phyloP scores from a whole-genome alignment of 2,797 vertebrate species.

The Phaenicophaeus curvirostris region DNA sequence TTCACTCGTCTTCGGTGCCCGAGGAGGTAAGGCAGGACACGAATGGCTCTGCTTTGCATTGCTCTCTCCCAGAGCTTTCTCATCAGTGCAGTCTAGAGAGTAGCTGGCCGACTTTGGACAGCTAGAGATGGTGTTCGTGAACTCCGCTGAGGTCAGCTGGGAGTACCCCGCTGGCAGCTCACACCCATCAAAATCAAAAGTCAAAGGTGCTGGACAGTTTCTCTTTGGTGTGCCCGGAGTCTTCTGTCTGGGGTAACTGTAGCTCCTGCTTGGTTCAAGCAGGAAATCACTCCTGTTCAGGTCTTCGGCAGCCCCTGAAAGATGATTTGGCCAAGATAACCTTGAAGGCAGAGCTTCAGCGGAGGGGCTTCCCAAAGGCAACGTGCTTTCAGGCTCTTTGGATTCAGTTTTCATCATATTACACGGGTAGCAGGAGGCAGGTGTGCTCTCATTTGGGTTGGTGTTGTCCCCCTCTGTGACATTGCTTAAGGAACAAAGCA shows the following conservation, averaged over 20 bases:
- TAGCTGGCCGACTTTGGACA: conserved; percentile 93
- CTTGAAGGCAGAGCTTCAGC: conserved; percentile 82
- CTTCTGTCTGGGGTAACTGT: conserved; percentile 95
- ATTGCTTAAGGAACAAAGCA: conserved; percentile 75
- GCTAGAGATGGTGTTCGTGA: conserved; percentile 67
- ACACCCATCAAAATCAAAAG: conserved; percentile 82
- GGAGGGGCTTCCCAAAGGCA: conserved; percentile 76
- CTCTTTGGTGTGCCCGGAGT: conserved; percentile 87
- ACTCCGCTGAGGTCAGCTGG: conserved; percentile 69
- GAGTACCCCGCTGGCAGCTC: conserved; percentile 61
- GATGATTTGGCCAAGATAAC: conserved; percentile 94
- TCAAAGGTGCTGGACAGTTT: conserved; percentile 86
- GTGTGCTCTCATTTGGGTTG: conserved; percentile 79
- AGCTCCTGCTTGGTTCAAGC: conserved; percentile 87
- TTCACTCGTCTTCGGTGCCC: conserved; percentile 84
- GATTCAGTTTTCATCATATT: conserved; percentile 78
- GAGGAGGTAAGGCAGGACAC: conserved; percentile 92
- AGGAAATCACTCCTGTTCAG: conserved; percentile 83
- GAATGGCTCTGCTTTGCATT: conserved; percentile 89
- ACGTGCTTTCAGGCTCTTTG: conserved; percentile 72
- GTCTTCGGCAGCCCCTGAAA: conserved; percentile 82
- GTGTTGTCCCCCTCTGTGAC: conserved; percentile 80
- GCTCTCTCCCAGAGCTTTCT: conserved; percentile 80
- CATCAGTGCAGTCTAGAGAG: conserved; percentile 86
- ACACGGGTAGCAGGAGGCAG: conserved; percentile 88